phyloP scores from a whole-genome alignment of 2,113 vertebrate species.

The Chelonoidis abingdonii region DNA sequence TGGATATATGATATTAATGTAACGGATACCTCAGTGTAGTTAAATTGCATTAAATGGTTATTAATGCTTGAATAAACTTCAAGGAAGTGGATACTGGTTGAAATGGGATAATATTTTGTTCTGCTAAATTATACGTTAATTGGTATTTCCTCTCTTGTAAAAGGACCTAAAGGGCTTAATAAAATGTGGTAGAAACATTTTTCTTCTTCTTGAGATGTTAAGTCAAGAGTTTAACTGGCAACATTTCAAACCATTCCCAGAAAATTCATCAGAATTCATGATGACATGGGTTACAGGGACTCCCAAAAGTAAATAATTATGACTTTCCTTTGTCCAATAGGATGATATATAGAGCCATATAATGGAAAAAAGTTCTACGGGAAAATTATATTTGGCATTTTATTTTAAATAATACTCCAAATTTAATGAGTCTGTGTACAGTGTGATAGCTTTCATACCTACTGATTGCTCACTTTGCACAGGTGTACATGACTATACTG shows the following conservation, averaged over 20 bases:
- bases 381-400: background rate
- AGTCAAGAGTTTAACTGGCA: conserved; percentile 81
- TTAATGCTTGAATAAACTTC: conserved; percentile 91
- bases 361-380: rapidly evolving
- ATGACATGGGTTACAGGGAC: conserved; percentile 61
- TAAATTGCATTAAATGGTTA: conserved; percentile 91
- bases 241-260: conserved; percentile 79
- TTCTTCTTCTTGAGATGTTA: conserved; percentile 79
- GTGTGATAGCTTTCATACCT: background rate
- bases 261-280: conserved; percentile 73
- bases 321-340: conserved; percentile 53
- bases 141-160: conserved; percentile 88
- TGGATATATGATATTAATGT: conserved; percentile 88
- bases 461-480: background rate
- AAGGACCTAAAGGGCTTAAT: conserved; percentile 88
- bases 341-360: background rate
- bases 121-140: conserved; percentile 89
- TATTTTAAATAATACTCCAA: background rate
- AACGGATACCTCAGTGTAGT: conserved; percentile 87
- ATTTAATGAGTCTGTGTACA: background rate
- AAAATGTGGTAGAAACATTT: conserved; percentile 82
- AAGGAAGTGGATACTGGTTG: conserved; percentile 86
- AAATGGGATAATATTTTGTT: conserved; percentile 90
- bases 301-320: conserved; percentile 72
- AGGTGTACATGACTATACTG: background rate